Base-by-base conservation (phyloP, 2,888 invertebrate species). In the Teleogryllus oceanicus region DNA sequence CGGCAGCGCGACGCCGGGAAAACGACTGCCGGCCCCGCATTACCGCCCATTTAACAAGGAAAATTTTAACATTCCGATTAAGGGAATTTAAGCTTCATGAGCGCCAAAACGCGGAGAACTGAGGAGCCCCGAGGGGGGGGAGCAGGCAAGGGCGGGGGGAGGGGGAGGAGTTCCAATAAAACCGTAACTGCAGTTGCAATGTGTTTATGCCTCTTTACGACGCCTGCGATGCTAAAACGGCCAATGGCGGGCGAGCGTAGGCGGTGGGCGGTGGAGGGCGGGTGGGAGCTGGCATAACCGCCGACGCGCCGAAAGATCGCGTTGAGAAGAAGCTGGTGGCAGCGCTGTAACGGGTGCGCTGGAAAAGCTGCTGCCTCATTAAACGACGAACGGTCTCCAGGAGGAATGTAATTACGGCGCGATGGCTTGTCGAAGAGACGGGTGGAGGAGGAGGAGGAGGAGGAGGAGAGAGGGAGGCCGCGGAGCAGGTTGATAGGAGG, bases 141-240 rank as follows among this genome's bases (percentile, higher is more conserved):
- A 24, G 24, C 2, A 24, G 3, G 24, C 2, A 3, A 24, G 37
- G 37, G 37, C 5, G 37, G 37, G 37, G 37, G 8, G 37, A 5
- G 37, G 37, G 5, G 24, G 16, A 8, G 16, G 62, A 11, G 16
- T 62, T 62, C 62, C n/a, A 62, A 62, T 62, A 62, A 62, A 62
- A 62, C n/a, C n/a, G 62, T 62, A 62, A 62, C 62, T 18, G 62
- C 62, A 62, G 62, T 62, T 62, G 62, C 62, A 62, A 62, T n/a
- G n/a, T 62, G 62, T 62, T 62, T 62, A 62, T n/a, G 62, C n/a
- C 16, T 62, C 62, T 62, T 62, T 62, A 62, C 62, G 62, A n/a
- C 62, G 1, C 8, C 62, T 62, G 3, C 16, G 62, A 62, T 62
- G 62, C 16, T 18, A n/a, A n/a, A n/a, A 62, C 62, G 62, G 11